A percentile compares a stretch with the other conserved stretches of the same genome.
Evolutionary conservation across 1,140 invertebrate species (phyloP).

Genomic region (Nephila pilipes): DNA sequence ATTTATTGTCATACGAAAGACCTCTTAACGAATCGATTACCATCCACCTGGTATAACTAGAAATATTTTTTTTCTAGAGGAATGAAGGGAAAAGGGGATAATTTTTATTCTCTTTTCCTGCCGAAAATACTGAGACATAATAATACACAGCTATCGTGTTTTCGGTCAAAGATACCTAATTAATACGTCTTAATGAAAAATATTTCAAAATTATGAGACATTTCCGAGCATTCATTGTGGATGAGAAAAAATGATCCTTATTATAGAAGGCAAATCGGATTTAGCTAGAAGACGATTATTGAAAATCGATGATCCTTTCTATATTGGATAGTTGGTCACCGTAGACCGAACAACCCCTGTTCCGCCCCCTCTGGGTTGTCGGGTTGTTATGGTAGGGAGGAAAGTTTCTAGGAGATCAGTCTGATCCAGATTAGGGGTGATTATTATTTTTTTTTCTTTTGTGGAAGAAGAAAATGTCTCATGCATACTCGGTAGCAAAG

Average conservation of each 20-base stretch:
- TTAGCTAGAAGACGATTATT: conserved; percentile 5
- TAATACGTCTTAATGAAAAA: too few relatives aligned
- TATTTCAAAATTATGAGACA: background rate
- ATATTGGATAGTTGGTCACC: background rate
- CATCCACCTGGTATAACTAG: too few relatives aligned
- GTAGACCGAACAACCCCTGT: background rate
- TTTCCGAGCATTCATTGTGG: background rate
- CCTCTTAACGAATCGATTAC: too few relatives aligned
- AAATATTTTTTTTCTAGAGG: too few relatives aligned
- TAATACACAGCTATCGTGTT: too few relatives aligned
- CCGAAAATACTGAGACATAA: too few relatives aligned
- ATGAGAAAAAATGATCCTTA: background rate
- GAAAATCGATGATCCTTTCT: conserved; percentile 2
- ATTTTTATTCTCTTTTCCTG: too few relatives aligned
- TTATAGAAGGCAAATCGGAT: background rate
- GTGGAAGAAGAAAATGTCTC: background rate
- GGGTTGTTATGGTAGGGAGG: background rate
- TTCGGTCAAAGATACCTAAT: too few relatives aligned
- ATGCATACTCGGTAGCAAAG: background rate
- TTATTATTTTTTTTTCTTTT: background rate
- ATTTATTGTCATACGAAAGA: too few relatives aligned
- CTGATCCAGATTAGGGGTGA: background rate
- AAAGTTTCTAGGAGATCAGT: background rate
- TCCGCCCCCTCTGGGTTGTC: background rate
- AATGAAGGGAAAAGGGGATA: too few relatives aligned